phyloP scores from a whole-genome alignment of 2,113 vertebrate genomes.

The Myotis brandtii region DNA sequence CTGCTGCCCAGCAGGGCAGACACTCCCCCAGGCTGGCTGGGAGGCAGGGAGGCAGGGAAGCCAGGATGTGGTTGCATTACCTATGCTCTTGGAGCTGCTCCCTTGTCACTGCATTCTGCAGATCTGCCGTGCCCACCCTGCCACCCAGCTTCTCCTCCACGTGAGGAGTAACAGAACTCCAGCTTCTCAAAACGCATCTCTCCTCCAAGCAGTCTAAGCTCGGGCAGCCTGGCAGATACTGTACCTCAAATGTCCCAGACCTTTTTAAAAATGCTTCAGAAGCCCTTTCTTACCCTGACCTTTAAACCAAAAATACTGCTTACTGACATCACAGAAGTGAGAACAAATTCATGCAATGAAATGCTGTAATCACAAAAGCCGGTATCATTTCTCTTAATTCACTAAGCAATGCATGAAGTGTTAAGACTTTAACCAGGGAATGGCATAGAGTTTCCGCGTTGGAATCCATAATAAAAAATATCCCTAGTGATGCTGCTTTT shows the following conservation, averaged over 20 bases:
- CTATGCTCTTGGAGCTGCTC: background rate
- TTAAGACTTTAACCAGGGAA: background rate
- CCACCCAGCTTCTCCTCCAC: background rate
- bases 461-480: background rate
- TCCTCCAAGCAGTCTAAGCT: background rate
- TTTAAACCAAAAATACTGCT: conserved; percentile 26
- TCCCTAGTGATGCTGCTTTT: background rate
- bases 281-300: background rate
- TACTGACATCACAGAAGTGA: conserved; percentile 3
- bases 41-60: background rate
- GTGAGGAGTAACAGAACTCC: background rate
- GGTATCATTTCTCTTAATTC: background rate
- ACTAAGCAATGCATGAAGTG: background rate
- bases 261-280: background rate
- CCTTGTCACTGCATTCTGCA: background rate
- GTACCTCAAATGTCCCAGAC: background rate
- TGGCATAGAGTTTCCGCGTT: background rate
- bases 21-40: background rate
- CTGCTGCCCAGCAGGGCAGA: background rate
- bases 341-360: background rate
- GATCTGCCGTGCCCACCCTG: background rate
- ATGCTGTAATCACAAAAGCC: background rate
- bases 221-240: background rate
- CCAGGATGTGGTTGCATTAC: background rate
- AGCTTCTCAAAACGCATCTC: background rate